A percentile compares a stretch with the other conserved stretches of the same genome.
Conservation (phyloP, 92 coral and sea anemone genomes). For the Parazoanthus swiftii region DNA sequence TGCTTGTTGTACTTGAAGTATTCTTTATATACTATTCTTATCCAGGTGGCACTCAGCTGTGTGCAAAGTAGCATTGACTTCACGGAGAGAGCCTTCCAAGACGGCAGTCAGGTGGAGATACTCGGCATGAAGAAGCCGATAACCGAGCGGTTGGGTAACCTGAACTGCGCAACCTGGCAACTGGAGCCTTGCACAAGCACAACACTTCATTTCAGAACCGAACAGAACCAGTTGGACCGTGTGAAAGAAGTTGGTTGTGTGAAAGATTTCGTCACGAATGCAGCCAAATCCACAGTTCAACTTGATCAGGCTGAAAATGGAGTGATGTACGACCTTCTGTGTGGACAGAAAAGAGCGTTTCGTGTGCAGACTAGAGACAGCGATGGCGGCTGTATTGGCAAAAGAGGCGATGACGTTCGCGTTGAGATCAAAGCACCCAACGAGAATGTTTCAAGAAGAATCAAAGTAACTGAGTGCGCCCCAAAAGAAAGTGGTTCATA, state of each 20-base stretch:
- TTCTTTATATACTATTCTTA: background rate
- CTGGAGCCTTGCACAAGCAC: constrained; percentile 22
- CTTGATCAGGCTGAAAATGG: constrained; percentile 27
- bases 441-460: background rate
- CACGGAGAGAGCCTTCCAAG: constrained; percentile 35
- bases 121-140: constrained; percentile 36
- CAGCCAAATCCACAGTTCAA: constrained; percentile 21
- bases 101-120: constrained; percentile 45
- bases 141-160: constrained; percentile 5
- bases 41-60: constrained; percentile 25
- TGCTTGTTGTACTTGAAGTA: background rate
- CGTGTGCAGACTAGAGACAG: constrained; percentile 4
- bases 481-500: constrained; percentile 22
- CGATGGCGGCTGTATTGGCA: background rate
- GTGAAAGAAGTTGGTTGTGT: constrained; percentile 10
- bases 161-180: constrained; percentile 17
- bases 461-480: background rate
- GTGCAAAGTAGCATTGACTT: constrained; percentile 30
- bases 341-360: constrained; percentile 24
- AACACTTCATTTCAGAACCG: constrained; percentile 2
- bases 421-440: constrained; percentile 11
- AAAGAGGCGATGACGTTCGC: background rate
- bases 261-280: background rate
- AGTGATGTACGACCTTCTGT: constrained; percentile 30
- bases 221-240: background rate